Base-by-base conservation (phyloP, 1,140 invertebrate genomes). In the Rhagoletis pomonella region DNA sequence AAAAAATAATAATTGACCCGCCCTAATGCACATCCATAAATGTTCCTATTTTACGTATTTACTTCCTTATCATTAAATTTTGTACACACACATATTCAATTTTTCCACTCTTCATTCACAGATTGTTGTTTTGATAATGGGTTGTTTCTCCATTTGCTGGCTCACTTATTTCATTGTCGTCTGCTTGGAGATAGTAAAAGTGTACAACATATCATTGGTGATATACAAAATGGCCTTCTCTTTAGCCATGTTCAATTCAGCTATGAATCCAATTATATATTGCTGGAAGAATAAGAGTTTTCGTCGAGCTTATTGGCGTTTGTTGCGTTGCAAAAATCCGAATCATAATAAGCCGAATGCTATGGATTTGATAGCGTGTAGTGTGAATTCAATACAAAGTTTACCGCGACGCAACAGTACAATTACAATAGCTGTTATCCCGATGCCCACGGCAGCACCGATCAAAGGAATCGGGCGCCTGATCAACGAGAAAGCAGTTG, bases 231-330 rank as follows among this genome's bases (percentile, higher is more conserved):
- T 95, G 0, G 94, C 95, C 29, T 96, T 96, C 87, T 96, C 95
- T 2, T 93, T 97, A 67, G 96, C 96, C 4, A 95, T 97, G 90
- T 94, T 95, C 58, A 97, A 97, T 92, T 97, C 96, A 1, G 95
- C 95, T 6, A 95, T 97, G 86, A 97, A 97, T 92, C 96, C 96
- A 2, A 92, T 97, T 17, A 97, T 97, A 89, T 97, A 97, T 92
- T 96, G 96, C 12, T 97, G 96, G 96, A 97, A 97, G 92, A 97
- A 97, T 90, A 93, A 94, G 6, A 96, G 95, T 69, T 97, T 97
- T 89, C 95, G 96, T 7, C 94, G 94, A 44, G 95, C 96, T 3
- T 96, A 96, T 89, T 93, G 94, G 19, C 95, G 94, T 73, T 93
- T 96, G 3, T 91, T 96, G 3, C 94, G 94, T 17, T 96, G 96